Evolutionary conservation across 1,140 invertebrate genomes (phyloP).

Genomic region (Hypothenemus hampei): DNA sequence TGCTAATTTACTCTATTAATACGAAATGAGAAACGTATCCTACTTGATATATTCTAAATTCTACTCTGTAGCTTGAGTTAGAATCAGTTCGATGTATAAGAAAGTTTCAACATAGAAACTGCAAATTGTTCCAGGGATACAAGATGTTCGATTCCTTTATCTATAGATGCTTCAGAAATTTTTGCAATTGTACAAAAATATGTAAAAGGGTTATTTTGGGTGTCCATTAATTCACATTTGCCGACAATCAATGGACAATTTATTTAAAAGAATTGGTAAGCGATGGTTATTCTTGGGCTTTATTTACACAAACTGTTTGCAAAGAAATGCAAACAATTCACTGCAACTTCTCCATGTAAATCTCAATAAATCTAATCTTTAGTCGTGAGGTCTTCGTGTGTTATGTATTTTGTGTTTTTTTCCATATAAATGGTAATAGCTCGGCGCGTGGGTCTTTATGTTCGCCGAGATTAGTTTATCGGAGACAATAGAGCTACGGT

Average conservation of each 20-base stretch:
- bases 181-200: too few relatives aligned
- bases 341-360: not conserved
- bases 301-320: not conserved
- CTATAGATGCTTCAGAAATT: too few relatives aligned
- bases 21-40: too few relatives aligned
- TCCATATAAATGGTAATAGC: slow-evolving; percentile 1
- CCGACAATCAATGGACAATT: not conserved
- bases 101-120: too few relatives aligned
- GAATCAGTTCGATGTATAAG: not conserved
- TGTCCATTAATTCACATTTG: too few relatives aligned
- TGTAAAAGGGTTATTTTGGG: too few relatives aligned
- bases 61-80: too few relatives aligned
- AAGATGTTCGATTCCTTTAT: too few relatives aligned
- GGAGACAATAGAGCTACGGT: slow-evolving; percentile 6
- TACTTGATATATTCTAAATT: too few relatives aligned
- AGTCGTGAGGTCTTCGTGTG: not conserved
- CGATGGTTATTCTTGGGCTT: too few relatives aligned
- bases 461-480: slow-evolving; percentile 11
- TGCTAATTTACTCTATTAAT: slow-evolving; percentile 11
- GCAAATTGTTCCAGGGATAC: too few relatives aligned
- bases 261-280: too few relatives aligned
- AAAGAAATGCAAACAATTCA: not conserved
- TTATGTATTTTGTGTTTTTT: slow-evolving; percentile 1
- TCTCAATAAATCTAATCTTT: slow-evolving; percentile 12
- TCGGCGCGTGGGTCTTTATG: slow-evolving; percentile 9